Conservation (phyloP, 2,888 invertebrate species). For the Stenoptilia bipunctidactyla region DNA sequence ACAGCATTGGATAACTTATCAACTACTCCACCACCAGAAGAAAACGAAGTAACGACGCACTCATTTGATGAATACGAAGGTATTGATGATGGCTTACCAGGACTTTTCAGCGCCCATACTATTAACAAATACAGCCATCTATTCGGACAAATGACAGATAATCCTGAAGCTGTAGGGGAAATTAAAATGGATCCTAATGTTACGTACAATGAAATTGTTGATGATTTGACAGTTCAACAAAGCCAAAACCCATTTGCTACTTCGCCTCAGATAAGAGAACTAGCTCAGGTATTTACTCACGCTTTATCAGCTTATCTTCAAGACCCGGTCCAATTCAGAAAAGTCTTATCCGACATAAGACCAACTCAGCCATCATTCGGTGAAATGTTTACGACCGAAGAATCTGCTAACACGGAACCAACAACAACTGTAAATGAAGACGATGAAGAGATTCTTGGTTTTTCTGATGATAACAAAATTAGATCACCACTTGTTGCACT, state of each 20-base stretch:
- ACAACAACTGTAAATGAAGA: slow-evolving; percentile 75
- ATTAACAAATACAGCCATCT: slow-evolving; percentile 73
- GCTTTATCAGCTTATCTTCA: slow-evolving; percentile 86
- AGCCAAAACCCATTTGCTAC: slow-evolving; percentile 73
- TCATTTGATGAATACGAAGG: slow-evolving; percentile 43
- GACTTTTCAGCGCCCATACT: slow-evolving; percentile 76
- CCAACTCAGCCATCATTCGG: slow-evolving; percentile 80
- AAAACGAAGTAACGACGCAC: slow-evolving; percentile 37
- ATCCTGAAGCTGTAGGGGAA: slow-evolving; percentile 45
- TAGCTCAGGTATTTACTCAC: slow-evolving; percentile 88
- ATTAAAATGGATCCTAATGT: slow-evolving; percentile 51
- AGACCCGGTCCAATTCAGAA: slow-evolving; percentile 85
- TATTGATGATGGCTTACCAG: slow-evolving; percentile 65
- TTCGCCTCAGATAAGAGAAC: slow-evolving; percentile 78
- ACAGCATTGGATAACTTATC: slow-evolving; percentile 74
- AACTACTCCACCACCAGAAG: slow-evolving; percentile 44
- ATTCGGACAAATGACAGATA: slow-evolving; percentile 42
- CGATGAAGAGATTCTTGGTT: slow-evolving; percentile 83
- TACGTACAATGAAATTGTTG: slow-evolving; percentile 52
- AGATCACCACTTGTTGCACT: slow-evolving; percentile 27
- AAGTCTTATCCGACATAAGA: slow-evolving; percentile 80
- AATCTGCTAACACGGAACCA: slow-evolving; percentile 61
- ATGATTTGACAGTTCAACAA: slow-evolving; percentile 74
- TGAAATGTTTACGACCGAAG: slow-evolving; percentile 47
- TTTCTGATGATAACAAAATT: slow-evolving; percentile 74